These are phyloP conservation scores for Encarsia formosa DNA, from an alignment of 2,888 invertebrate genomes.

Conservation along the genomic window DNA sequence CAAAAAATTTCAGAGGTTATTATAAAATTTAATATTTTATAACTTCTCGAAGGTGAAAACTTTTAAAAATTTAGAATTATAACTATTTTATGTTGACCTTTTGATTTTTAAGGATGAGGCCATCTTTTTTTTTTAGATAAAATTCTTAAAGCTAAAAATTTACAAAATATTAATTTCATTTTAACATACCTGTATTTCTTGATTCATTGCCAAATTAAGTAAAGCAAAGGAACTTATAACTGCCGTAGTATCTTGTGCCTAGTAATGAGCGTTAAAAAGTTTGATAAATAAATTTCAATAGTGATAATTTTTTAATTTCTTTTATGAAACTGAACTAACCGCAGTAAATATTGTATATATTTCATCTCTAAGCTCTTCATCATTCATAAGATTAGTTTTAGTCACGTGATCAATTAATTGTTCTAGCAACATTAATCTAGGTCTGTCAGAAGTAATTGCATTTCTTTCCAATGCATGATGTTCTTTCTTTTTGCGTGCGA, in stretches of 20 bases:
- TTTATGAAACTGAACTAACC: constrained; percentile 21
- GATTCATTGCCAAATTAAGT: constrained; percentile 32
- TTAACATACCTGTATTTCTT: constrained; percentile 26
- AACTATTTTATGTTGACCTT: too few relatives aligned
- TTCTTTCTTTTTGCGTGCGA: constrained; percentile 30
- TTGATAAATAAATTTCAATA: background rate
- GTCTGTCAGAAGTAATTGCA: constrained; percentile 19
- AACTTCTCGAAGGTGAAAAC: too few relatives aligned
- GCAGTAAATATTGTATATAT: constrained; percentile 33
- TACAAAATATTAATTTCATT: too few relatives aligned
- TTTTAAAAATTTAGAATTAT: too few relatives aligned
- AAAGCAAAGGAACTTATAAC: constrained; percentile 30
- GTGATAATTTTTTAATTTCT: too few relatives aligned
- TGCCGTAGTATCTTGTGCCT: constrained; percentile 33
- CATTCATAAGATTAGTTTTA: constrained; percentile 22
- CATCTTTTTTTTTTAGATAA: too few relatives aligned
- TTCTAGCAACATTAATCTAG: constrained; percentile 26
- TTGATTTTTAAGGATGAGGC: too few relatives aligned
- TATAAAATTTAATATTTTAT: too few relatives aligned
- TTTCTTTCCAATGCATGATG: constrained; percentile 21
- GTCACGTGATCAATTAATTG: constrained; percentile 25
- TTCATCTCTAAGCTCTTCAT: constrained; percentile 26
- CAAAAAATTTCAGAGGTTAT: too few relatives aligned
- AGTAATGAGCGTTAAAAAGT: background rate
- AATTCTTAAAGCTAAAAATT: too few relatives aligned